Evolutionary conservation across 2,113 vertebrate species (phyloP).

Genomic region (Solenodon paradoxus): DNA sequence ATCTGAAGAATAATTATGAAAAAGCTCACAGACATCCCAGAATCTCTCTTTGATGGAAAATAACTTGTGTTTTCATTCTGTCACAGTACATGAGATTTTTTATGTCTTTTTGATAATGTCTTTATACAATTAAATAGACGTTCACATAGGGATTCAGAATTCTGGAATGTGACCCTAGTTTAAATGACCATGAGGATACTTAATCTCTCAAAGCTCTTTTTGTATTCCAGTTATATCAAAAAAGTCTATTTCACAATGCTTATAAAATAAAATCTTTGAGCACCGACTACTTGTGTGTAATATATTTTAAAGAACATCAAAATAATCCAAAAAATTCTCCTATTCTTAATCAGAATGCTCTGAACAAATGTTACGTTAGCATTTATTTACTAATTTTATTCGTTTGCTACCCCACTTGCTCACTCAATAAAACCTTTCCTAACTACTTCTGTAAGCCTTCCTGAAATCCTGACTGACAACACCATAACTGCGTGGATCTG

Average conservation of each 20-base stretch:
- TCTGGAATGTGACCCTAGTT: background rate
- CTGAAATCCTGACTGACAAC: background rate
- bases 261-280: background rate
- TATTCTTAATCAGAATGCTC: background rate
- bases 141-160: background rate
- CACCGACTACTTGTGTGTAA: background rate
- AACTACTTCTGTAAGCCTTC: background rate
- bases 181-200: background rate
- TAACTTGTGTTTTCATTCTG: background rate
- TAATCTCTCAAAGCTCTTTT: background rate
- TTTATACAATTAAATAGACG: background rate
- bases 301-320: background rate
- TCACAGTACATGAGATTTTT: background rate
- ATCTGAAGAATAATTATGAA: background rate
- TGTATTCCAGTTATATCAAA: background rate
- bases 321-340: background rate
- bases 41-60: background rate
- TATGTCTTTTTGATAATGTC: background rate
- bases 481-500: background rate
- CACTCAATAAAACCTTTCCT: background rate
- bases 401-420: background rate
- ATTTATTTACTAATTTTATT: background rate
- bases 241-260: background rate
- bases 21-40: background rate
- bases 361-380: background rate